Base-by-base conservation (phyloP, 1,140 invertebrate species). In the Frieseomelitta varia region DNA sequence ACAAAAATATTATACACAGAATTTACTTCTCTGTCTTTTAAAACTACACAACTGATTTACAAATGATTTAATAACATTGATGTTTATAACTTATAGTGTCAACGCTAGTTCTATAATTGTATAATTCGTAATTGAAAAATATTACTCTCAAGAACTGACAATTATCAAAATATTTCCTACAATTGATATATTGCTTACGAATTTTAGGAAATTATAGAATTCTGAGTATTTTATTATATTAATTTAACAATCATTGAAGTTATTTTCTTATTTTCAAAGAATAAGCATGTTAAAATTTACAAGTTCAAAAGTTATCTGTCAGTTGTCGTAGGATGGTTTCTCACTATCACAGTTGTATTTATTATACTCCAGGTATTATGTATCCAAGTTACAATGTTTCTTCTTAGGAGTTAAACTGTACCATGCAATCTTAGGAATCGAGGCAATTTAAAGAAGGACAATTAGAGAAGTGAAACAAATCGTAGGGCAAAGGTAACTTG, bases 401-500 rank as follows among this genome's bases (percentile, higher is more conserved):
- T 47, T 4, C 34, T 39, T 39, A 39, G 34, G 30, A n/a, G 58
- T 34, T 39, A n/a, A 47, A 47, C 14, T 34, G 24, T 8, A 68
- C 4, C 71, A 17, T 27, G n/a, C 10, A 8, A 34, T 76, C 24
- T 51, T 75, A 79, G 61, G 55, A 51, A 79, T 71, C 65, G 63
- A 78, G 68, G n/a, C 14, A 47, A 79, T 78, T 87, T 71, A 88
- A 76, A 82, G 76, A 85, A 77, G 11, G 85, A 88, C 67, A 80
- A 77, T 34, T 27, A 27, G 12, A 53, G n/a, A 78, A 74, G 84
- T 73, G 75, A 34, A 47, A 74, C 56, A 17, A 76, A 71, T 73
- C 15, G 76, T 68, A 47, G 34, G 74, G 65, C 51, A 56, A 82
- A 55, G 61, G 82, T 84, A 85, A 87, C 47, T 86, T 75, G 85